Evolutionary conservation across 1,140 invertebrate genomes (phyloP).

Genomic region (Cardiocondyla obscurior): DNA sequence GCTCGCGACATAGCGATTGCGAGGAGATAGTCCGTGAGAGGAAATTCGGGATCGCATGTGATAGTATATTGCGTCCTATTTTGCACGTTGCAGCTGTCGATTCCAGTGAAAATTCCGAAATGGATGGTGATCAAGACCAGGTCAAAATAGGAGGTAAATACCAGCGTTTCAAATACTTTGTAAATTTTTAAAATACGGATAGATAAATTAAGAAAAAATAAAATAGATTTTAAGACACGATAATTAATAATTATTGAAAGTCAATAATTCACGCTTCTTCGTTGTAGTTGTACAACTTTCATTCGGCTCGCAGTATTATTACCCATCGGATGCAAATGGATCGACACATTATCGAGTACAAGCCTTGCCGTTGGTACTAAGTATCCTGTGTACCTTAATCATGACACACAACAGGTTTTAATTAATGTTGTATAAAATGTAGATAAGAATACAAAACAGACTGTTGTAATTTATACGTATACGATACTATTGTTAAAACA

Average conservation of each 20-base stretch:
- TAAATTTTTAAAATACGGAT: not conserved
- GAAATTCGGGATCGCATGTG: not conserved
- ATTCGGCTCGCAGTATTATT: slow-evolving; percentile 71
- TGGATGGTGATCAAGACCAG: slow-evolving; percentile 35
- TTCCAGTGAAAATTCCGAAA: slow-evolving; percentile 40
- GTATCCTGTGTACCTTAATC: slow-evolving; percentile 19
- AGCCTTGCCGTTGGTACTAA: not conserved
- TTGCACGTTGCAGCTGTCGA: slow-evolving; percentile 8
- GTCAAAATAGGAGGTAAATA: slow-evolving; percentile 36
- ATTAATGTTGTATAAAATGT: slow-evolving; percentile 12
- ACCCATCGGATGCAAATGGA: slow-evolving; percentile 42
- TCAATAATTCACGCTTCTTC: slow-evolving; percentile 15
- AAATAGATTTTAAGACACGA: not conserved
- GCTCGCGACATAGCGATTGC: slow-evolving; percentile 3
- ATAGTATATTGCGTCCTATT: slow-evolving; percentile 1
- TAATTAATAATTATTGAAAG: not conserved
- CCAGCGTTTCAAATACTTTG: slow-evolving; percentile 7
- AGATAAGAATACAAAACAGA: slow-evolving; percentile 7
- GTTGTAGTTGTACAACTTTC: slow-evolving; percentile 68
- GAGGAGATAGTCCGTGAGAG: not conserved
- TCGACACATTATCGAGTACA: not conserved
- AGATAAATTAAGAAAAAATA: not conserved
- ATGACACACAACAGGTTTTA: slow-evolving; percentile 5
- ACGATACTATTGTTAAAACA: not conserved
- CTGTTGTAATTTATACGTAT: slow-evolving; percentile 22